Conservation (phyloP, 2,888 invertebrate species). For the Idaea biselata region DNA sequence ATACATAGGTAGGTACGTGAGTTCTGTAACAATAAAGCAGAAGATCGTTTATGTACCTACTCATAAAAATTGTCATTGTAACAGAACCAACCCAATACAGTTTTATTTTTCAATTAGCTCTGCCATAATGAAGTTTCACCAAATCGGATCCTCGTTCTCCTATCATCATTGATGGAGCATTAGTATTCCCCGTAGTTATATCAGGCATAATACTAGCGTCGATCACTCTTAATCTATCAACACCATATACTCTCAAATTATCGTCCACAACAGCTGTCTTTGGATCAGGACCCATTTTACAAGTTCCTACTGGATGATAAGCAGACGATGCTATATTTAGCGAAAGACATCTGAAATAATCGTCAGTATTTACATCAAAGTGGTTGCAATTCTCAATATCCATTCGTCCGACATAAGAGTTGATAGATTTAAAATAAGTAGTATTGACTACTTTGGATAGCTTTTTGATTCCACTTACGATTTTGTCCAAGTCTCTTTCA, state of each 20-base stretch:
- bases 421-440: slow-evolving; percentile 44
- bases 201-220: slow-evolving; percentile 91
- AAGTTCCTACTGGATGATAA: slow-evolving; percentile 86
- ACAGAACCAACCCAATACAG: too few relatives aligned
- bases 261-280: slow-evolving; percentile 67
- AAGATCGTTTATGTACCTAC: too few relatives aligned
- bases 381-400: slow-evolving; percentile 44
- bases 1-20: too few relatives aligned
- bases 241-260: slow-evolving; percentile 82
- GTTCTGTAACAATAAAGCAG: too few relatives aligned
- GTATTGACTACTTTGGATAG: slow-evolving; percentile 38
- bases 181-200: slow-evolving; percentile 88
- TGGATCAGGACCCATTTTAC: slow-evolving; percentile 77
- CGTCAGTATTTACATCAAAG: slow-evolving; percentile 38
- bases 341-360: slow-evolving; percentile 55
- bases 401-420: slow-evolving; percentile 43
- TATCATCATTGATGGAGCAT: slow-evolving; percentile 89
- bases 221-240: slow-evolving; percentile 83
- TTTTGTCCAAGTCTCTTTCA: slow-evolving; percentile 67
- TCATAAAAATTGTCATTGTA: too few relatives aligned
- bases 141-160: slow-evolving; percentile 88
- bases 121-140: slow-evolving; percentile 67
- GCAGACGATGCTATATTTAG: slow-evolving; percentile 75
- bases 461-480: slow-evolving; percentile 43
- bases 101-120: too few relatives aligned